Percentiles rank a stretch among this genome's conserved stretches.
phyloP scores from a whole-genome alignment of 2,888 invertebrate species.

The Hyles lineata region DNA sequence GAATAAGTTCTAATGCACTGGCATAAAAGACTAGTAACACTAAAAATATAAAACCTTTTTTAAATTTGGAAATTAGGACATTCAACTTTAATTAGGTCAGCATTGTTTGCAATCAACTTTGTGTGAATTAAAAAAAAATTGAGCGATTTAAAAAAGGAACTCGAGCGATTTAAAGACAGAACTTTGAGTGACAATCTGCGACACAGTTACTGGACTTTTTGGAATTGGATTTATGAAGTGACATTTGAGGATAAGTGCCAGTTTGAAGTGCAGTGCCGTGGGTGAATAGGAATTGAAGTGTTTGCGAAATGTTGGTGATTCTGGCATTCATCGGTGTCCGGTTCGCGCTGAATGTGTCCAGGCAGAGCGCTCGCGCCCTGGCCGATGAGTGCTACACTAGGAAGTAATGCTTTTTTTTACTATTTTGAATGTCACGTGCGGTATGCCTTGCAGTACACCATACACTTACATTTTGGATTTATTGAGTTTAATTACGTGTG shows the following conservation, averaged over 20 bases:
- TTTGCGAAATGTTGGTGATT: conserved; percentile 76
- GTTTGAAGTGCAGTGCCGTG: background rate
- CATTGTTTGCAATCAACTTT: too few relatives aligned
- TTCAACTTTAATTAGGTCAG: background rate
- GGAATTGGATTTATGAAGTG: conserved; percentile 29
- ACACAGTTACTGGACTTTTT: background rate
- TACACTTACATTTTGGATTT: conserved; percentile 6
- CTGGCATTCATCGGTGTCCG: conserved; percentile 78
- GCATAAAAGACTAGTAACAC: background rate
- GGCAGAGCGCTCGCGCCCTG: conserved; percentile 75
- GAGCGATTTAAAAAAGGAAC: too few relatives aligned
- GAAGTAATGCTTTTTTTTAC: conserved; percentile 64
- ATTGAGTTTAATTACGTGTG: background rate
- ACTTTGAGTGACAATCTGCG: background rate
- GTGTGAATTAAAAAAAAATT: too few relatives aligned
- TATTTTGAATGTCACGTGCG: conserved; percentile 48
- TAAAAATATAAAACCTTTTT: background rate
- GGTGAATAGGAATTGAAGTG: conserved; percentile 47
- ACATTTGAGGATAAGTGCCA: conserved; percentile 55
- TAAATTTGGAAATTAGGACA: background rate
- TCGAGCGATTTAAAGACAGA: too few relatives aligned
- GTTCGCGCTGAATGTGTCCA: conserved; percentile 77
- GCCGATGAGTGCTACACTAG: conserved; percentile 81
- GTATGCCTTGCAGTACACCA: conserved; percentile 39
- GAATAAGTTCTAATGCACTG: background rate